phyloP scores from a whole-genome alignment of 2,797 vertebrate genomes.

The Ctenopoma kingsleyae region DNA sequence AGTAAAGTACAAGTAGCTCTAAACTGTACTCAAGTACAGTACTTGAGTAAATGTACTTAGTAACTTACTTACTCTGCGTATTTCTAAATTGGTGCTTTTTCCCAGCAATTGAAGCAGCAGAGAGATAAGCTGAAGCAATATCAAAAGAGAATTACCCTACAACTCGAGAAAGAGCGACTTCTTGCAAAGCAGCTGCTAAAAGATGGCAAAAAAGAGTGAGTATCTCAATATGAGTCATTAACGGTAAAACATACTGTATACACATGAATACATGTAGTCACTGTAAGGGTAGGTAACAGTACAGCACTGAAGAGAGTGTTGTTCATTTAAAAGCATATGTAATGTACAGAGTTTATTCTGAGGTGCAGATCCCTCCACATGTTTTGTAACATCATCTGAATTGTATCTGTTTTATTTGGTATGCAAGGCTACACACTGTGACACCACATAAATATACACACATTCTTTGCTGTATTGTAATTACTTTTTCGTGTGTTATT shows the following conservation, averaged over 20 bases:
- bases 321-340: not conserved
- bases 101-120: constrained; percentile 95
- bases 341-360: not conserved
- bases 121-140: constrained; percentile 93
- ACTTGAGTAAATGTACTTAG: too few species aligned
- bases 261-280: too few species aligned
- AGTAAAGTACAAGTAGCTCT: too few species aligned
- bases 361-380: not conserved
- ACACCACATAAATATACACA: not conserved
- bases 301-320: not conserved
- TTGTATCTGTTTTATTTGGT: not conserved
- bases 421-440: not conserved
- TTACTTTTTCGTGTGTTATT: constrained; percentile 18
- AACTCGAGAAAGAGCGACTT: constrained; percentile 88
- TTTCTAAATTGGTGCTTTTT: not conserved
- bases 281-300: too few species aligned
- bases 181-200: constrained; percentile 89
- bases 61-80: too few species aligned
- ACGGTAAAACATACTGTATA: not conserved
- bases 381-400: not conserved
- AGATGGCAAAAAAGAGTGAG: constrained; percentile 93
- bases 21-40: too few species aligned
- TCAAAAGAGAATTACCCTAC: constrained; percentile 87
- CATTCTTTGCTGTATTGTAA: not conserved
- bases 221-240: not conserved